Base-by-base conservation (phyloP, 37 sponge, comb jelly and placozoan species). In the Chondrosia reniformis region DNA sequence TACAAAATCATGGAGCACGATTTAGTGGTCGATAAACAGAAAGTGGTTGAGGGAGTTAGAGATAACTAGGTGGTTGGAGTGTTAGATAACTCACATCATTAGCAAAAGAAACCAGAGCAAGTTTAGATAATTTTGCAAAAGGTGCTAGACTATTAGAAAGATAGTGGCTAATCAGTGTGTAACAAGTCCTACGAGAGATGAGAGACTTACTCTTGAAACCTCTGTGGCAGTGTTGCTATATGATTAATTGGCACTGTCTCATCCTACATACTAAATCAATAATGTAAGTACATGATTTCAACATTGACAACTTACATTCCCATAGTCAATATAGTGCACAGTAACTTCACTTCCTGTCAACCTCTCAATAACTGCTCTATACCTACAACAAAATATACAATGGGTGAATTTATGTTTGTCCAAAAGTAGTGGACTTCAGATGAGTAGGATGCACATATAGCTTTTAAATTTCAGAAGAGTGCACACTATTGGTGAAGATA, bases 261-360 rank as follows among this genome's bases (percentile, higher is more conserved):
- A 40, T 44, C 39, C 22, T 8, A 76, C 76, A 62, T 34, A 76
- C 49, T 49, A 31, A 40, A 31, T 67, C 56, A 77, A 7, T 22
- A 45, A 45, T 44, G 24, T 37, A 67, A 25, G 52, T 33, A 76
- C 55, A 76, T 32, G 39, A 45, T 5, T 36, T 15, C 33, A n/a
- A 9, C 30, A 75, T 22, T 30, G 56, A 27, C 4, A 10, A 79
- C 88, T 73, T 34, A 94, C 95, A 85, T 93, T 91, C 45, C 94
- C 97, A 81, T 49, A 93, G 77, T 97, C 97, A 27, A 88, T 80
- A 71, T 81, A 97, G 46, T 91, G 83, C 38, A 97, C 84, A 19
- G 94, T 85, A 0, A 86, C 67, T 55, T 90, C 77, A 10, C 42
- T 27, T 10, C 30, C 27, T 33, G 86, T 49, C 0, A 93, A 57